Evolutionary conservation across 2,797 vertebrate genomes (phyloP).

Genomic region (Mus minutoides): DNA sequence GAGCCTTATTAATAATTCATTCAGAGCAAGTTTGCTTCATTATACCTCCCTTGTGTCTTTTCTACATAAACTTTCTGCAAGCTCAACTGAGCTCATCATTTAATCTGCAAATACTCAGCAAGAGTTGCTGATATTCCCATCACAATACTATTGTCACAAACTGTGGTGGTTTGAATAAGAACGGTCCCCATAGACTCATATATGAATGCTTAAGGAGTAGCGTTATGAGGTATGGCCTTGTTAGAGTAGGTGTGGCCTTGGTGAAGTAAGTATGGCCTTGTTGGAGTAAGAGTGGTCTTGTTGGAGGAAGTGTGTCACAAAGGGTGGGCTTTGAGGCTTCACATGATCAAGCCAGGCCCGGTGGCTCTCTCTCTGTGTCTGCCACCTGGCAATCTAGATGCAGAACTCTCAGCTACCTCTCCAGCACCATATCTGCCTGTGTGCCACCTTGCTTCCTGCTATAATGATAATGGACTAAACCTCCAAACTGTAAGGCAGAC

Average conservation of each 20-base stretch:
- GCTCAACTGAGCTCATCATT: background rate
- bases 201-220: background rate
- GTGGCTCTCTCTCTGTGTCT: background rate
- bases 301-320: background rate
- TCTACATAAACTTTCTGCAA: background rate
- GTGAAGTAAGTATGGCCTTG: background rate
- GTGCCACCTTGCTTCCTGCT: background rate
- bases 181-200: background rate
- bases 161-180: background rate
- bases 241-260: background rate
- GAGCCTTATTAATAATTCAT: background rate
- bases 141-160: background rate
- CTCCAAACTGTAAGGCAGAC: background rate
- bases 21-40: background rate
- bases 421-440: background rate
- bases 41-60: background rate
- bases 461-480: background rate
- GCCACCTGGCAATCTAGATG: background rate
- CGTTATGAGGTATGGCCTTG: background rate
- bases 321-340: background rate
- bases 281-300: background rate
- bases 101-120: slow-evolving; percentile 18
- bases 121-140: background rate
- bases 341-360: background rate
- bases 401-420: background rate